Conservation (phyloP, 2,797 vertebrate species). For the Arnoldichthys spilopterus region DNA sequence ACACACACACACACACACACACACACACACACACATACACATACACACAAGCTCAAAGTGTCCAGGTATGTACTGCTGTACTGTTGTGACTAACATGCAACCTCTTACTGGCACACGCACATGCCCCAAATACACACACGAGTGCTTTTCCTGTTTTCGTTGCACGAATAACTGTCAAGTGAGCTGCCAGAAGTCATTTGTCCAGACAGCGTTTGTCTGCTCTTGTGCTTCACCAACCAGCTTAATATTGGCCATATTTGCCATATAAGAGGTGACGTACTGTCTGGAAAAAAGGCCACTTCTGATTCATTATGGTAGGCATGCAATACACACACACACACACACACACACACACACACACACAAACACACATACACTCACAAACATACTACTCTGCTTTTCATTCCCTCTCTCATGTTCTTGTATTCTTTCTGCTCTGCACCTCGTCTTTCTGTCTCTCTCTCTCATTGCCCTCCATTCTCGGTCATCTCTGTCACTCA, state of each 20-base stretch:
- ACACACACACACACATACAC: slow-evolving; percentile 11
- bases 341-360: no score
- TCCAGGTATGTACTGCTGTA: background rate
- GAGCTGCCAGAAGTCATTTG: slow-evolving; percentile 49
- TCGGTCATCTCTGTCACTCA: background rate
- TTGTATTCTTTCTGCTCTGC: background rate
- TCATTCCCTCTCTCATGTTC: no score
- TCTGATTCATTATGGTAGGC: slow-evolving; percentile 47
- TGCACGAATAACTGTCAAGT: slow-evolving; percentile 42
- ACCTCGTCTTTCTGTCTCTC: background rate
- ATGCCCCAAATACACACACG: slow-evolving; percentile 8
- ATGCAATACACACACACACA: no score
- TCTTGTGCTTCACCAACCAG: slow-evolving; percentile 34
- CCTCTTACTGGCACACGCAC: slow-evolving; percentile 11
- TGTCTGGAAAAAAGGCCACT: slow-evolving; percentile 45
- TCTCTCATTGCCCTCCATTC: background rate
- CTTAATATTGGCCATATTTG: slow-evolving; percentile 37
- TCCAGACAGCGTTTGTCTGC: slow-evolving; percentile 40
- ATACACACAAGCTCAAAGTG: background rate
- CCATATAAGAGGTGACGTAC: slow-evolving; percentile 47
- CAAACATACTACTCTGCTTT: background rate
- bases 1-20: slow-evolving; percentile 25
- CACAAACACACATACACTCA: background rate
- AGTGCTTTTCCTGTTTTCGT: slow-evolving; percentile 1
- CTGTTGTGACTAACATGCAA: background rate